phyloP scores from a whole-genome alignment of 2,113 vertebrate genomes.

The Lycaon pictus region DNA sequence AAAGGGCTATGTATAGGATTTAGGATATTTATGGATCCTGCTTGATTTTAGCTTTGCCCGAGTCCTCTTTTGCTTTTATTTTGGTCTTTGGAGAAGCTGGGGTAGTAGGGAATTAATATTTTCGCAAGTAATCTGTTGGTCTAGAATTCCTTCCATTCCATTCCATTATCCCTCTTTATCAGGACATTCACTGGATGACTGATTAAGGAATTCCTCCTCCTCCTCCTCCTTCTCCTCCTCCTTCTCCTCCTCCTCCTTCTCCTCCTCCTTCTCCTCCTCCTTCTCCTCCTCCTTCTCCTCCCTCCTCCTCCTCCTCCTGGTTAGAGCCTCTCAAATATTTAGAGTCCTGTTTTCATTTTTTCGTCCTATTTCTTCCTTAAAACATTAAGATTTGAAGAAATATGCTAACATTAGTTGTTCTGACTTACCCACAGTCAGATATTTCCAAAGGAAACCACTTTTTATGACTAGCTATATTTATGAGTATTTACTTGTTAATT shows the following conservation, averaged over 20 bases:
- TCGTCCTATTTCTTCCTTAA: not conserved
- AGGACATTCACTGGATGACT: not conserved
- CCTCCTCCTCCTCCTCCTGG: not conserved
- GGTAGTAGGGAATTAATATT: constrained; percentile 45
- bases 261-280: too few species aligned
- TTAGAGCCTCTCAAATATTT: constrained; percentile 53
- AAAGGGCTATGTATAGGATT: not conserved
- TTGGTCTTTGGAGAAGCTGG: constrained; percentile 25
- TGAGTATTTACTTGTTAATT: constrained; percentile 71
- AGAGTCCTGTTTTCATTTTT: constrained; percentile 53
- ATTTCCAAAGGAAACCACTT: constrained; percentile 67
- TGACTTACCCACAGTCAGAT: constrained; percentile 22
- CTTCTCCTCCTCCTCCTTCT: too few species aligned
- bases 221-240: not conserved
- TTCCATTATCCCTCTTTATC: constrained; percentile 14
- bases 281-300: too few species aligned
- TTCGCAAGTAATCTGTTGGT: constrained; percentile 38
- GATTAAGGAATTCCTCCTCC: constrained; percentile 34
- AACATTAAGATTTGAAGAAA: constrained; percentile 61
- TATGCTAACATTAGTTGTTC: constrained; percentile 53
- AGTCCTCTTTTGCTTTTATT: not conserved
- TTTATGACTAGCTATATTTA: constrained; percentile 73
- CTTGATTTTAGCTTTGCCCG: constrained; percentile 27
- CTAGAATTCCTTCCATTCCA: constrained; percentile 49
- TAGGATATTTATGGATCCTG: not conserved